Conservation (phyloP, 2,888 invertebrate species). For the Harmothoe impar region DNA sequence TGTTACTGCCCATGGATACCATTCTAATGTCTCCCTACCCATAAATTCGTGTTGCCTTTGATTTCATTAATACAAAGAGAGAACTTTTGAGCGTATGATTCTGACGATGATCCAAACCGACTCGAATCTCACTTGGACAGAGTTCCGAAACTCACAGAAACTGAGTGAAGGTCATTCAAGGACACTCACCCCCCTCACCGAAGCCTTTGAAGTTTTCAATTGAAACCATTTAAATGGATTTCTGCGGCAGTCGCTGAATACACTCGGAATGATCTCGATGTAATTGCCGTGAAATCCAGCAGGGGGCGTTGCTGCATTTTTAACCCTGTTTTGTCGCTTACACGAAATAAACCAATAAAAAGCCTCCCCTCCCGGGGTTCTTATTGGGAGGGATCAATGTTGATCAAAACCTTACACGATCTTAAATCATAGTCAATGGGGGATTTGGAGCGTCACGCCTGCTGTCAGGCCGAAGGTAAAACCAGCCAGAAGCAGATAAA, state of each 20-base stretch:
- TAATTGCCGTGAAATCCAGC: slow-evolving; percentile 53
- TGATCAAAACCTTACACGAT: slow-evolving; percentile 46
- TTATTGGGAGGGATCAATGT: slow-evolving; percentile 43
- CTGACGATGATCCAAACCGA: too few species aligned
- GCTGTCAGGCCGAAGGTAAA: not conserved
- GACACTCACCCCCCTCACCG: not conserved
- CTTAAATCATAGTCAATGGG: slow-evolving; percentile 49
- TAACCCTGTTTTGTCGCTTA: not conserved
- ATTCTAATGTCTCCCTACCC: too few species aligned
- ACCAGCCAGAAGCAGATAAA: not conserved
- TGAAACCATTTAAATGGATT: slow-evolving; percentile 40
- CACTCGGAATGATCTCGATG: slow-evolving; percentile 47
- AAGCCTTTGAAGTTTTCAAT: slow-evolving; percentile 39
- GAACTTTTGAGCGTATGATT: too few species aligned
- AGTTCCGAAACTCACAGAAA: not conserved
- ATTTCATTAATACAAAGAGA: too few species aligned
- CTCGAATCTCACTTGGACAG: not conserved
- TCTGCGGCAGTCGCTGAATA: not conserved
- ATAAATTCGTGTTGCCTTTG: too few species aligned
- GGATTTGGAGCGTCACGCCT: not conserved
- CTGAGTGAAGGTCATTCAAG: slow-evolving; percentile 15
- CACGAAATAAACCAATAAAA: not conserved
- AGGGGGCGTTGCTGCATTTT: slow-evolving; percentile 55
- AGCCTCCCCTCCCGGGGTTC: slow-evolving; percentile 4
- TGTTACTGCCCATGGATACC: too few species aligned